Conservation (phyloP, 2,113 vertebrate species). For the Crotalus viridis region DNA sequence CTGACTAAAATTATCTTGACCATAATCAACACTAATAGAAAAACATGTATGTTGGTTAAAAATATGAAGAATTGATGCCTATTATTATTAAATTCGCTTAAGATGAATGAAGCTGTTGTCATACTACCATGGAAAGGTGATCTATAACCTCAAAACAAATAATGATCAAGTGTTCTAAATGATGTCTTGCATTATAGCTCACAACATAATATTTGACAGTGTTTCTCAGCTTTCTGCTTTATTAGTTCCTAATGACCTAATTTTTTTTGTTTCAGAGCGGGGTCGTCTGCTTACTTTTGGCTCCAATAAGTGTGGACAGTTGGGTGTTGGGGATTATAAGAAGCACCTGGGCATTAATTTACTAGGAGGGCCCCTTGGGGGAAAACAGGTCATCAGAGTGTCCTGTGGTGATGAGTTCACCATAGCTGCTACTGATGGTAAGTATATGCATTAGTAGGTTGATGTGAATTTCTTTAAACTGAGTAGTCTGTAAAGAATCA, state of each 20-base stretch:
- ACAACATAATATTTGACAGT: neutral
- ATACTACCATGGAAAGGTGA: neutral
- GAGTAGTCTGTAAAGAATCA: constrained; percentile 6
- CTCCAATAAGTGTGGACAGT: constrained; percentile 94
- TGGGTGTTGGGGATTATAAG: constrained; percentile 95
- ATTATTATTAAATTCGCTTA: neutral
- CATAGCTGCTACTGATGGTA: constrained; percentile 93
- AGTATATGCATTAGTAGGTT: constrained; percentile 55
- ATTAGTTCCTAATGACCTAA: constrained; percentile 4
- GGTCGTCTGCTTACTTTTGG: constrained; percentile 93
- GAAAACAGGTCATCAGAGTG: constrained; percentile 89
- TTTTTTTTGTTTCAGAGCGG: constrained; percentile 74
- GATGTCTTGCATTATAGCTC: neutral
- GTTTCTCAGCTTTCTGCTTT: constrained; percentile 7
- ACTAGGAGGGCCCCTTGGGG: constrained; percentile 89
- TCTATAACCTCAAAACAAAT: neutral
- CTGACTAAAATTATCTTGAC: neutral
- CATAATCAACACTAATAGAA: neutral
- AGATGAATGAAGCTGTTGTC: neutral
- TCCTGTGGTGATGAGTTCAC: constrained; percentile 98
- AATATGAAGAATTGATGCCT: neutral
- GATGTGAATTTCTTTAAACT: constrained; percentile 10
- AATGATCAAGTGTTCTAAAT: neutral
- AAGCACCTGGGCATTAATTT: constrained; percentile 91
- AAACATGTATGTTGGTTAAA: neutral